phyloP scores from a whole-genome alignment of 2,113 vertebrate species.

The Atherinomorus stipes region DNA sequence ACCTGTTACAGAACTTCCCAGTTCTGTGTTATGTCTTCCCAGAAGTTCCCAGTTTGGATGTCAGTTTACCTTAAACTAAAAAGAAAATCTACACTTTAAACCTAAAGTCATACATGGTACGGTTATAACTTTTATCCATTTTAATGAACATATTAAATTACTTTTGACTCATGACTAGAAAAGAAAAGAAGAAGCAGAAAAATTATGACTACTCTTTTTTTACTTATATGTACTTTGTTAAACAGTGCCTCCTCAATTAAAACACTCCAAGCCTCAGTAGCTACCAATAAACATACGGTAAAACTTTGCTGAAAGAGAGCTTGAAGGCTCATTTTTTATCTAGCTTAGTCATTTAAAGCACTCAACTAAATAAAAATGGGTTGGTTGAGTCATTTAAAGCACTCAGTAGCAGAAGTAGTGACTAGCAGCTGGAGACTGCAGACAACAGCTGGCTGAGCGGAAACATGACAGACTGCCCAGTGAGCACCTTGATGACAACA shows the following conservation, averaged over 20 bases:
- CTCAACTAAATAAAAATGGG: no score
- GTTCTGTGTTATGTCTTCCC: no score
- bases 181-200: no score
- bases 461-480: conserved; percentile 46
- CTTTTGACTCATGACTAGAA: no score
- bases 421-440: neutral
- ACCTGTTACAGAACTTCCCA: no score
- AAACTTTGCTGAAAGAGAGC: neutral
- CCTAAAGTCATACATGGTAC: no score
- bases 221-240: neutral
- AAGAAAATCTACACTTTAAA: no score
- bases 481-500: conserved; percentile 19
- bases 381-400: no score
- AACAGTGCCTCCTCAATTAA: conserved; percentile 2
- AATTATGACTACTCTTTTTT: neutral
- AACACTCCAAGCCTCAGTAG: neutral
- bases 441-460: conserved; percentile 56
- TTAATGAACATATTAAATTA: no score
- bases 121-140: no score
- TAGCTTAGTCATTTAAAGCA: neutral
- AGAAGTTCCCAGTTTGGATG: no score
- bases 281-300: neutral
- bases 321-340: neutral
- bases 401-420: neutral
- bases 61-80: no score